Percentiles rank a stretch among this genome's conserved stretches.
Evolutionary conservation across 2,797 vertebrate species (phyloP).

Genomic region (Salmo trutta): DNA sequence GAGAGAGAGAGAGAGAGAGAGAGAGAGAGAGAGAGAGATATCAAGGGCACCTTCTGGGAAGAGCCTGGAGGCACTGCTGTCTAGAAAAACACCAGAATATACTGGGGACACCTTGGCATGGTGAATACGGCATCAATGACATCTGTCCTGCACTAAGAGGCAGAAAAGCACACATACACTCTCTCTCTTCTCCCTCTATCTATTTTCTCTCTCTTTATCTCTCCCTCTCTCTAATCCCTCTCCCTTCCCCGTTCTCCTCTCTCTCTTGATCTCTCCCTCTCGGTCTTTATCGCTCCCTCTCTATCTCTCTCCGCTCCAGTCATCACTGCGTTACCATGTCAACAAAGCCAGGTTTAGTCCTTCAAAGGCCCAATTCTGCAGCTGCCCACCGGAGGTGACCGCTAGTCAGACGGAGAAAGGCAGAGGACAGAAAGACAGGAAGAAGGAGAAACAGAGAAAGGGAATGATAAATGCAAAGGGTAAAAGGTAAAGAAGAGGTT

Average conservation of each 20-base stretch:
- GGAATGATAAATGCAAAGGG: neutral
- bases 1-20: conserved; percentile 23
- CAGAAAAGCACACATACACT: too few species aligned
- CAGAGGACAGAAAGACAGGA: neutral
- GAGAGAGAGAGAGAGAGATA: conserved; percentile 30
- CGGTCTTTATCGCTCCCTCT: neutral
- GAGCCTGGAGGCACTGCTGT: conserved; percentile 27
- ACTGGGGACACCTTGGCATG: conserved; percentile 1
- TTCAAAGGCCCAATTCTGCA: conserved; percentile 1
- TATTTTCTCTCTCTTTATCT: too few species aligned
- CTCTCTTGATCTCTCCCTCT: neutral
- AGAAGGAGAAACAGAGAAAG: neutral
- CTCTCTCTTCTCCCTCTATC: too few species aligned
- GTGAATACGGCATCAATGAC: neutral
- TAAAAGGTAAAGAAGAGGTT: neutral
- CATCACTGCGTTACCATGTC: conserved; percentile 4
- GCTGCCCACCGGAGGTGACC: neutral
- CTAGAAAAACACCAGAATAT: neutral
- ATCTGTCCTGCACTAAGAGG: neutral
- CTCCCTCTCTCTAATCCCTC: too few species aligned
- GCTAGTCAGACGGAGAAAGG: neutral
- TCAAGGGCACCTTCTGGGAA: conserved; percentile 59
- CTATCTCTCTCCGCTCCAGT: neutral
- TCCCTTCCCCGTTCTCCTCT: too few species aligned
- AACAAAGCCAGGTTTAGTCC: conserved; percentile 5